phyloP scores from a whole-genome alignment of 2,797 vertebrate species.

The Xerus rutilus region DNA sequence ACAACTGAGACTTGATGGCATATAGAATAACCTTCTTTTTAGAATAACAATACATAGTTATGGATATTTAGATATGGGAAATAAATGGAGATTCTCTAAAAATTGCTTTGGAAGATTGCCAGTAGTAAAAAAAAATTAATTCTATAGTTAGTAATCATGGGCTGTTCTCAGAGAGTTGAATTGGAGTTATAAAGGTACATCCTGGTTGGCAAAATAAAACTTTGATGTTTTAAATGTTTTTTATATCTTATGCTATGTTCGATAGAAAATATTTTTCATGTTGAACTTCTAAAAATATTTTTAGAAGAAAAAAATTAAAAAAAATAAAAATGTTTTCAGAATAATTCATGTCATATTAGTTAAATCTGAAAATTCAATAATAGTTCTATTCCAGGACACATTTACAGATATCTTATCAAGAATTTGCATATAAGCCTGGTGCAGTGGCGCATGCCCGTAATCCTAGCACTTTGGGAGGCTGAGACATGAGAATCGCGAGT shows the following conservation, averaged over 20 bases:
- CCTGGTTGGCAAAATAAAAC: not conserved
- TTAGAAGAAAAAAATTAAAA: too few species aligned
- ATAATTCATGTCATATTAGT: not conserved
- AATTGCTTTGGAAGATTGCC: conserved; percentile 12
- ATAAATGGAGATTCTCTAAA: conserved; percentile 50
- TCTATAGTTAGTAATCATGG: not conserved
- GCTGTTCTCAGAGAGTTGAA: conserved; percentile 2
- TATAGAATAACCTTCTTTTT: not conserved
- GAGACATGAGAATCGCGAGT: too few species aligned
- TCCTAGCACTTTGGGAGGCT: too few species aligned
- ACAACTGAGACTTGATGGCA: conserved; percentile 25
- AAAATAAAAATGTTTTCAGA: not conserved
- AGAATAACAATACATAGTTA: not conserved
- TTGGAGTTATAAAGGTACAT: not conserved
- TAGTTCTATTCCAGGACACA: not conserved
- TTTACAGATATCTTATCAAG: not conserved
- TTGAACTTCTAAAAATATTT: conserved; percentile 37
- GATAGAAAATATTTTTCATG: not conserved
- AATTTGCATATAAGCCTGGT: not conserved
- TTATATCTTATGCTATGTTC: not conserved
- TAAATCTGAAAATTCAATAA: conserved; percentile 51
- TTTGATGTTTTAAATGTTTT: not conserved
- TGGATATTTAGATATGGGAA: conserved; percentile 36
- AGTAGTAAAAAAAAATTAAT: not conserved
- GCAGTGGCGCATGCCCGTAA: too few species aligned